phyloP scores from a whole-genome alignment of 1,140 invertebrate genomes.

The Neodiprion fabricii region DNA sequence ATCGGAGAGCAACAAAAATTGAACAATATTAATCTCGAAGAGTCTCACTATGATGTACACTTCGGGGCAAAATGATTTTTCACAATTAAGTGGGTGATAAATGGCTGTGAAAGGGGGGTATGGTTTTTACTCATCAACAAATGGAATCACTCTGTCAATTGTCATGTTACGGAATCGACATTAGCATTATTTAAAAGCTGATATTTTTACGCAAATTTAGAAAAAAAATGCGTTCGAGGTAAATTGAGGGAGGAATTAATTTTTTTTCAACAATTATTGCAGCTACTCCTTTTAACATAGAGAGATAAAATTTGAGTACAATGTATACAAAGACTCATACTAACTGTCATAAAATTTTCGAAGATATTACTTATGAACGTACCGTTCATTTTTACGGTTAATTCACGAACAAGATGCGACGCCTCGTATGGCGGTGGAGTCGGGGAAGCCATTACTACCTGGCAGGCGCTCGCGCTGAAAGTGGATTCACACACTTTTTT shows the following conservation, averaged over 20 bases:
- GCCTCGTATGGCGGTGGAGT: constrained; percentile 12
- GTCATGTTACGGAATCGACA: constrained; percentile 3
- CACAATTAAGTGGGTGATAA: background rate
- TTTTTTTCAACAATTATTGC: no score
- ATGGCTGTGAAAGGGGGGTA: constrained; percentile 10
- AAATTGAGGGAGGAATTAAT: no score
- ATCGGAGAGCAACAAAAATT: no score
- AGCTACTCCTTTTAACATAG: no score
- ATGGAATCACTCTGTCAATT: constrained; percentile 12
- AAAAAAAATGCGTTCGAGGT: background rate
- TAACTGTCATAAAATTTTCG: no score
- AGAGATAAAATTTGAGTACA: no score
- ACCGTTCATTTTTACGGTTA: constrained; percentile 6
- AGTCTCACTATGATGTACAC: no score
- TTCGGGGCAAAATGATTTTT: no score
- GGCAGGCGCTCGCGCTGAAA: no score
- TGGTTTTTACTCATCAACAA: constrained; percentile 15
- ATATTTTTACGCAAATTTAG: constrained; percentile 17
- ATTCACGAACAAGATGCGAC: constrained; percentile 13
- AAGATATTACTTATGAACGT: constrained; percentile 12
- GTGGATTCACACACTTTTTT: no score
- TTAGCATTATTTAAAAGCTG: constrained; percentile 11
- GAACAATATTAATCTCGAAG: no score
- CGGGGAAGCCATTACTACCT: background rate
- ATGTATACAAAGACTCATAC: no score